These are phyloP conservation scores for Gouania willdenowi DNA, from an alignment of 2,797 vertebrate genomes.

Conservation along the genomic window DNA sequence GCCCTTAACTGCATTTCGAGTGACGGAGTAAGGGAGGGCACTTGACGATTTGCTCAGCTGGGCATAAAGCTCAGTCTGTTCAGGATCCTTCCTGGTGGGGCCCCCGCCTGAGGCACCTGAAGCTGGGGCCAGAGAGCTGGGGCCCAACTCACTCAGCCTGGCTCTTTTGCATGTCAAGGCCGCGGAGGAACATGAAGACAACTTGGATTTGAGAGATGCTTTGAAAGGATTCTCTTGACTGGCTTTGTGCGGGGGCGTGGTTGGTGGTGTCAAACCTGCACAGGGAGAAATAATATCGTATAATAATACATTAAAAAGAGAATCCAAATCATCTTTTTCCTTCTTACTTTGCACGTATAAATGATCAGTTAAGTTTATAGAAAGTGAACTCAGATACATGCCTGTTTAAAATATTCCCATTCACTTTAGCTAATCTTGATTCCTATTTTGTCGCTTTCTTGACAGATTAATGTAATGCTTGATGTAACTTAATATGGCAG, in stretches of 20 bases:
- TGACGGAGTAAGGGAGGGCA: slow-evolving; percentile 67
- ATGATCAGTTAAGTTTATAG: slow-evolving; percentile 58
- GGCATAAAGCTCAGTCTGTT: slow-evolving; percentile 92
- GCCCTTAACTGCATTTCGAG: slow-evolving; percentile 43
- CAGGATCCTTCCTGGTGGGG: slow-evolving; percentile 84
- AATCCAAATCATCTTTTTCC: neutral
- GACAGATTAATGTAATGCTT: slow-evolving; percentile 78
- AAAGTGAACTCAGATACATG: slow-evolving; percentile 61
- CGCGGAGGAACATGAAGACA: slow-evolving; percentile 90
- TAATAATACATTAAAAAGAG: slow-evolving; percentile 40
- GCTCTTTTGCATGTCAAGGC: slow-evolving; percentile 89
- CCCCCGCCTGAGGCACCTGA: slow-evolving; percentile 75
- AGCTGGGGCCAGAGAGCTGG: slow-evolving; percentile 72
- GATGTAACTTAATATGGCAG: slow-evolving; percentile 69
- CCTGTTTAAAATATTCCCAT: slow-evolving; percentile 80
- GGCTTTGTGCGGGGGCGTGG: slow-evolving; percentile 99
- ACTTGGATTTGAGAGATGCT: slow-evolving; percentile 95
- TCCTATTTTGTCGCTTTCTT: slow-evolving; percentile 76
- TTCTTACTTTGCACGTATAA: slow-evolving; percentile 42
- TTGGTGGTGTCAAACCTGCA: slow-evolving; percentile 98
- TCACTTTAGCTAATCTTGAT: slow-evolving; percentile 71
- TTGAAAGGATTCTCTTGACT: slow-evolving; percentile 99
- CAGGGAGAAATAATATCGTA: slow-evolving; percentile 44
- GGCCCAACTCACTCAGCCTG: slow-evolving; percentile 84
- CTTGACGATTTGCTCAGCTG: slow-evolving; percentile 90